A percentile compares a stretch with the other conserved stretches of the same genome.
Conservation (phyloP, 1,140 invertebrate species). For the Drosophila kikkawai region DNA sequence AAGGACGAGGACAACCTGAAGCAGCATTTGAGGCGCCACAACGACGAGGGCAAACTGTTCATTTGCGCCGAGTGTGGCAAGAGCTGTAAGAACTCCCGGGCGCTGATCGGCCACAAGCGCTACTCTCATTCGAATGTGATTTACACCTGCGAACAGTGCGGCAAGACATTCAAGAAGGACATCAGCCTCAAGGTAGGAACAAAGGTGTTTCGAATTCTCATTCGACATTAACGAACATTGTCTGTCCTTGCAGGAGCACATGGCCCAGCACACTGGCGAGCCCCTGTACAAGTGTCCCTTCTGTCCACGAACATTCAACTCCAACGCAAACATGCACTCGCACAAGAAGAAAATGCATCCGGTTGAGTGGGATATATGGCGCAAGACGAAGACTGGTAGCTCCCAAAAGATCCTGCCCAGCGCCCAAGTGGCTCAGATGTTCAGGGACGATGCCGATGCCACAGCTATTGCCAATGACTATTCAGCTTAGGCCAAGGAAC, state of each 20-base stretch:
- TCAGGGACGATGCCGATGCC: slow-evolving; percentile 62
- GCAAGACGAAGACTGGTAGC: slow-evolving; percentile 78
- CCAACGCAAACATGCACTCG: slow-evolving; percentile 83
- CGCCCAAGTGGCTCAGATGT: slow-evolving; percentile 74
- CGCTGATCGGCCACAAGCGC: slow-evolving; percentile 74
- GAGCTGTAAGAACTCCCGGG: slow-evolving; percentile 74
- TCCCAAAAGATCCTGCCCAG: slow-evolving; percentile 72
- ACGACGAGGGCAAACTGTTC: slow-evolving; percentile 71
- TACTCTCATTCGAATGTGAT: slow-evolving; percentile 79
- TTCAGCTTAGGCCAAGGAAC: slow-evolving; percentile 38
- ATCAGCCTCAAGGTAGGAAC: slow-evolving; percentile 72
- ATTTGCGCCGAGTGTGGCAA: slow-evolving; percentile 78
- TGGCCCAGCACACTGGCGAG: slow-evolving; percentile 82
- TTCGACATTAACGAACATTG: too few species aligned
- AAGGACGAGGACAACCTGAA: slow-evolving; percentile 80
- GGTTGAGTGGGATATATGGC: slow-evolving; percentile 78
- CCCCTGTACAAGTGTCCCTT: slow-evolving; percentile 81
- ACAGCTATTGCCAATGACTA: slow-evolving; percentile 68
- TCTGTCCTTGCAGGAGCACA: slow-evolving; percentile 68
- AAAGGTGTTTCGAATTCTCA: background rate
- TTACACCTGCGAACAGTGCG: slow-evolving; percentile 80
- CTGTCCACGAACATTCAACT: slow-evolving; percentile 80
- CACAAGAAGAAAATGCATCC: slow-evolving; percentile 84
- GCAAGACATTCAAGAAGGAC: slow-evolving; percentile 82
- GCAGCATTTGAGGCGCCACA: slow-evolving; percentile 74